Evolutionary conservation across 2,113 vertebrate species (phyloP).

Genomic region (Ceuthmochares aereus): DNA sequence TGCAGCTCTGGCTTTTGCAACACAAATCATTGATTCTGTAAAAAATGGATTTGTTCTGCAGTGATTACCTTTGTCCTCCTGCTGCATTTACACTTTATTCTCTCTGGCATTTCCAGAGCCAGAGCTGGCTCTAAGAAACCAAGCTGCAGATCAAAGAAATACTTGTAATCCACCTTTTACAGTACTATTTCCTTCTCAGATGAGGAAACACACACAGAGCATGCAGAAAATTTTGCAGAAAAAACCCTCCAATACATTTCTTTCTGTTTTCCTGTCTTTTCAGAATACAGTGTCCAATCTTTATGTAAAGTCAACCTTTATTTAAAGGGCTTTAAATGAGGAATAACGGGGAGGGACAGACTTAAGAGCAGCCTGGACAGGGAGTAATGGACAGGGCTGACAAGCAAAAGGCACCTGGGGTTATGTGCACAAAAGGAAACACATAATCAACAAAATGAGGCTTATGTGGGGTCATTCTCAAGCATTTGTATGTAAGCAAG

Average conservation of each 20-base stretch:
- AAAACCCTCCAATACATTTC: background rate
- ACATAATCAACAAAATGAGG: background rate
- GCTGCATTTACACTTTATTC: background rate
- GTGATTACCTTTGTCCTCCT: background rate
- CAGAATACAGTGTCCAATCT: background rate
- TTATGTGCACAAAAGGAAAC: background rate
- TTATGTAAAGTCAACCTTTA: background rate
- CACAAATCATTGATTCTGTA: background rate
- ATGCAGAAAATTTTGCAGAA: background rate
- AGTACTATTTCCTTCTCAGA: background rate
- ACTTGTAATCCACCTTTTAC: background rate
- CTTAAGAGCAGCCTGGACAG: background rate
- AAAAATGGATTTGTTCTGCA: background rate
- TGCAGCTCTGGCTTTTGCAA: background rate
- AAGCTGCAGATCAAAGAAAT: background rate
- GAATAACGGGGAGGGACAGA: background rate
- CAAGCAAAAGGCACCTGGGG: background rate
- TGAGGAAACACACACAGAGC: background rate
- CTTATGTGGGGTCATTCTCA: background rate
- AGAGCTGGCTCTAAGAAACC: background rate
- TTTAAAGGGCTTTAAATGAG: background rate
- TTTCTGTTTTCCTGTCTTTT: background rate
- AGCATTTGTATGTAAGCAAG: background rate
- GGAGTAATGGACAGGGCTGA: background rate
- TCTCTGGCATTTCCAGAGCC: background rate